Conservation (phyloP, 2,888 invertebrate genomes). For the Agonopterix alstromeriana region DNA sequence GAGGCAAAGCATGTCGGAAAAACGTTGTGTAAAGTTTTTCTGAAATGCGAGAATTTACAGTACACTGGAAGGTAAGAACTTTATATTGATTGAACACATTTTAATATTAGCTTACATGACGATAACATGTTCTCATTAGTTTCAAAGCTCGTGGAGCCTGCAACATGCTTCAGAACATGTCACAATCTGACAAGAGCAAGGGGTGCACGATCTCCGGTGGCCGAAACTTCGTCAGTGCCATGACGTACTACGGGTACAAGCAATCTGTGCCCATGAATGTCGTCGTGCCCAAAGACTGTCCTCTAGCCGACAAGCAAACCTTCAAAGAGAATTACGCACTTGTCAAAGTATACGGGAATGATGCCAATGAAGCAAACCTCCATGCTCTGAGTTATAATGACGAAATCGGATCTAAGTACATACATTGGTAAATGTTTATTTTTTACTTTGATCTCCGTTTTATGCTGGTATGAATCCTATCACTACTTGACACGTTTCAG, state of each 20-base stretch:
- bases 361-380: constrained; percentile 33
- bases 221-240: constrained; percentile 35
- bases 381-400: constrained; percentile 35
- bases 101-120: not conserved
- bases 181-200: constrained; percentile 28
- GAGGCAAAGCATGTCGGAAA: constrained; percentile 71
- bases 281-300: constrained; percentile 33
- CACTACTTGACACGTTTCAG: no score
- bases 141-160: constrained; percentile 44
- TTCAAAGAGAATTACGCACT: constrained; percentile 40
- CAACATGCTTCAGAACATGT: constrained; percentile 29
- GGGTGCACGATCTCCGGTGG: constrained; percentile 40
- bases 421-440: constrained; percentile 28
- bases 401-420: constrained; percentile 34
- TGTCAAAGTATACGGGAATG: constrained; percentile 34
- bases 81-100: not conserved
- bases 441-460: not conserved
- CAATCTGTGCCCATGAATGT: constrained; percentile 41
- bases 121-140: constrained; percentile 13
- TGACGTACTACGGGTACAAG: constrained; percentile 34
- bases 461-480: no score
- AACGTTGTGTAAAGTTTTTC: constrained; percentile 67
- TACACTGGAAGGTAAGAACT: constrained; percentile 83
- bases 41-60: constrained; percentile 90
- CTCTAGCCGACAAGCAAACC: constrained; percentile 28